Conservation (phyloP, 2,113 vertebrate genomes). For the Nothocercus julius region DNA sequence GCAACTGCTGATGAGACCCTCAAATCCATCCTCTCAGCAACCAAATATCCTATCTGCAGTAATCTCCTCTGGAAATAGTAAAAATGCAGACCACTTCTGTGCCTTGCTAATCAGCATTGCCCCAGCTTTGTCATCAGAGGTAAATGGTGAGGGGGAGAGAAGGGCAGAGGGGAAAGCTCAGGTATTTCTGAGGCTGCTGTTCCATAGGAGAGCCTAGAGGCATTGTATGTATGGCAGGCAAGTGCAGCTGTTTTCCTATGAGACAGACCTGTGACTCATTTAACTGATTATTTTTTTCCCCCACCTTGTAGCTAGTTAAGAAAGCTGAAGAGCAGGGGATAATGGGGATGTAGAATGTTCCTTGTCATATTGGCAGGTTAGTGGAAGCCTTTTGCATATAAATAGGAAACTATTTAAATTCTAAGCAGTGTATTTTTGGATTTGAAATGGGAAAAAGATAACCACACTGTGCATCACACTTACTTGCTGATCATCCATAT, state of each 20-base stretch:
- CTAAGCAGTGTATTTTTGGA: background rate
- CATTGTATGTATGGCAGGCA: fast-evolving
- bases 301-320: background rate
- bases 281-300: background rate
- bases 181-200: background rate
- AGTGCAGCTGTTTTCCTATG: background rate
- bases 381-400: background rate
- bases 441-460: background rate
- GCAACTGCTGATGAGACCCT: background rate
- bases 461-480: background rate
- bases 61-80: background rate
- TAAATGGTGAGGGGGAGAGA: background rate
- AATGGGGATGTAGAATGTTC: background rate
- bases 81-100: background rate
- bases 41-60: background rate
- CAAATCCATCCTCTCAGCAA: background rate
- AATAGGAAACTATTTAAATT: background rate
- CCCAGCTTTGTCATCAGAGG: background rate
- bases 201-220: background rate
- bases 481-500: conserved; percentile 85
- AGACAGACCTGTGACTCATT: background rate
- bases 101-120: background rate
- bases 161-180: background rate
- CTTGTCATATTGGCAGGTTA: background rate
- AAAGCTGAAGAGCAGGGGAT: background rate